phyloP scores from a whole-genome alignment of 1,140 invertebrate species.

The Drosophila elegans region DNA sequence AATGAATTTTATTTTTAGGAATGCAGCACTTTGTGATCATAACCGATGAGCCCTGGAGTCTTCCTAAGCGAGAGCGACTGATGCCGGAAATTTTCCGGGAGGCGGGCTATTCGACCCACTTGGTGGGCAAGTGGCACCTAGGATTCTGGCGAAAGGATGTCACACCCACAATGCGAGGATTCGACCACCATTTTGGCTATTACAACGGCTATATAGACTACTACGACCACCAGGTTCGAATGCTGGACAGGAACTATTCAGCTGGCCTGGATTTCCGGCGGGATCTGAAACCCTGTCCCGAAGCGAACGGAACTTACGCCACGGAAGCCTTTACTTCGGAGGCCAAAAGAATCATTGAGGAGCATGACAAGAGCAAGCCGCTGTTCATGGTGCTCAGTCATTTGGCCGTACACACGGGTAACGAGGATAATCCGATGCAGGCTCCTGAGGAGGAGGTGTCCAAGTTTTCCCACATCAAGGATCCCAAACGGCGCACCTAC shows the following conservation, averaged over 20 bases:
- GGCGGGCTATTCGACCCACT: slow-evolving; percentile 91
- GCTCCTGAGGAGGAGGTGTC: slow-evolving; percentile 91
- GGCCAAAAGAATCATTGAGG: slow-evolving; percentile 88
- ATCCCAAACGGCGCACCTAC: slow-evolving; percentile 90
- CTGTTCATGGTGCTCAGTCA: slow-evolving; percentile 93
- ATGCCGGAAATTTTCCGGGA: slow-evolving; percentile 91
- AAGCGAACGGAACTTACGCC: slow-evolving; percentile 89
- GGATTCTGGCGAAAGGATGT: slow-evolving; percentile 90
- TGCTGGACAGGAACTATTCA: slow-evolving; percentile 79
- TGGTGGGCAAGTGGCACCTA: slow-evolving; percentile 96
- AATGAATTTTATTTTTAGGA: slow-evolving; percentile 87
- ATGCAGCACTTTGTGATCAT: slow-evolving; percentile 92
- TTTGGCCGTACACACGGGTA: slow-evolving; percentile 92
- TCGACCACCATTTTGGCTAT: slow-evolving; percentile 93
- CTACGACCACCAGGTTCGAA: slow-evolving; percentile 89
- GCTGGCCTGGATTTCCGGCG: slow-evolving; percentile 89
- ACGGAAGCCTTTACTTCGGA: slow-evolving; percentile 92
- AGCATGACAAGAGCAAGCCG: slow-evolving; percentile 88
- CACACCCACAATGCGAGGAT: slow-evolving; percentile 92
- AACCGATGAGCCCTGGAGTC: slow-evolving; percentile 90
- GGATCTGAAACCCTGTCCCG: slow-evolving; percentile 87
- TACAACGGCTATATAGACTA: slow-evolving; percentile 94
- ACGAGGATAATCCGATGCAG: slow-evolving; percentile 89
- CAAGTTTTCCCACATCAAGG: slow-evolving; percentile 90
- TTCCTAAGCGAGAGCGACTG: slow-evolving; percentile 90